phyloP scores from a whole-genome alignment of 2,888 invertebrate species.

The Idaea straminata region DNA sequence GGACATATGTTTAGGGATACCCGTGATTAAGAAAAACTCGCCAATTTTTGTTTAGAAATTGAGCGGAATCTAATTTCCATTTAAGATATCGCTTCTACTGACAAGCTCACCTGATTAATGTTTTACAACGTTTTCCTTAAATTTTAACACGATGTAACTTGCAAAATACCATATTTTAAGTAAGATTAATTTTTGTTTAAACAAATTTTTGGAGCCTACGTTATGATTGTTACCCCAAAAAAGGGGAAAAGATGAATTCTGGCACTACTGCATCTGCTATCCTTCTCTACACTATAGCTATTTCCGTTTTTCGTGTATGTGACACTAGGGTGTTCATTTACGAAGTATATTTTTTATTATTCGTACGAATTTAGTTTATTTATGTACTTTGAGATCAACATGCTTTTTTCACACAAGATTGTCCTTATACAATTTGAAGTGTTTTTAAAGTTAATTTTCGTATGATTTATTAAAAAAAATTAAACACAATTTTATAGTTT shows the following conservation, averaged over 20 bases:
- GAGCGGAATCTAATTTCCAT: not conserved
- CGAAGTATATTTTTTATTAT: not conserved
- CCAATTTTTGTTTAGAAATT: not conserved
- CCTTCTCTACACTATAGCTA: not conserved
- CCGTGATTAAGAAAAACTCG: constrained; percentile 16
- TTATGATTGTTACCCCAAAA: not conserved
- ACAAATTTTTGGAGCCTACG: not conserved
- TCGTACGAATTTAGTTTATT: not conserved
- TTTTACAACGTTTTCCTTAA: not conserved
- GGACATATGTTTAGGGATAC: constrained; percentile 41
- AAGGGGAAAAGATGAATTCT: not conserved
- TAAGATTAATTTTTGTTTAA: not conserved
- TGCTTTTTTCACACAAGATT: not conserved
- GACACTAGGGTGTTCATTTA: not conserved
- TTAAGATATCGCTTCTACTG: not conserved
- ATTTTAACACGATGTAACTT: not conserved
- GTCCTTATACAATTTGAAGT: not conserved
- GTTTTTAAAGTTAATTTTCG: too few species aligned
- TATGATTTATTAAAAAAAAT: too few species aligned
- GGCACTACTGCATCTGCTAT: not conserved
- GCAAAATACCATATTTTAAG: not conserved
- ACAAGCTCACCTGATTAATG: not conserved
- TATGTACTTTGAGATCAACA: not conserved
- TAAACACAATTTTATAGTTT: not conserved
- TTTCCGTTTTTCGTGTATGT: not conserved